Percentiles rank a stretch among this genome's conserved stretches.
Conservation (phyloP, 2,113 vertebrate species). For the Pterocles burchelli region DNA sequence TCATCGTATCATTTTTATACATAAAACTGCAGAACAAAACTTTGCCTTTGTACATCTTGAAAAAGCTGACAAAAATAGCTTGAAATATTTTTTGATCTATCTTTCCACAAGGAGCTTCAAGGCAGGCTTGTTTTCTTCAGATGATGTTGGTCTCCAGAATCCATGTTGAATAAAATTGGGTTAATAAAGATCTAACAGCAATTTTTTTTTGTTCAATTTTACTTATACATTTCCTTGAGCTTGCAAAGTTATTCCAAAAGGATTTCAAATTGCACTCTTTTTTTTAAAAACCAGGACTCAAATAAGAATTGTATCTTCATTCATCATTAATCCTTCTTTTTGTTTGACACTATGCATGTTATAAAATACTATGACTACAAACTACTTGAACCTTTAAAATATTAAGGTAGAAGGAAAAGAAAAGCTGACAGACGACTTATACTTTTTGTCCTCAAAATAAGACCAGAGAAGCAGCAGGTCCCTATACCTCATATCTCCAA, state of each 20-base stretch:
- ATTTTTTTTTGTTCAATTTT: background rate
- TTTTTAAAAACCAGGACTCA: background rate
- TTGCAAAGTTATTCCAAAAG: background rate
- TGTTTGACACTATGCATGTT: background rate
- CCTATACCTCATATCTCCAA: constrained; percentile 94
- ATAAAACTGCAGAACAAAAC: background rate
- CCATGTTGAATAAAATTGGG: background rate
- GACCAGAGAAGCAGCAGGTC: background rate
- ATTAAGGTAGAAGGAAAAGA: background rate
- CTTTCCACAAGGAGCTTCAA: background rate
- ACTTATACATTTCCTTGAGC: background rate
- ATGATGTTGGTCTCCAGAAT: background rate
- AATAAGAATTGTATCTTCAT: background rate
- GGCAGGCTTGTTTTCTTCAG: background rate
- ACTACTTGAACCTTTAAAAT: background rate
- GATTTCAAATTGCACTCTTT: background rate
- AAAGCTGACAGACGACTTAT: background rate
- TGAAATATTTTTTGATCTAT: background rate
- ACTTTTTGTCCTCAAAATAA: background rate
- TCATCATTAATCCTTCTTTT: background rate
- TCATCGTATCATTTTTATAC: background rate
- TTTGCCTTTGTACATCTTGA: background rate
- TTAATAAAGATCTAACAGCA: background rate
- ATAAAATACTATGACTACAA: background rate
- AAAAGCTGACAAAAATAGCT: background rate